phyloP scores from a whole-genome alignment of 1,140 invertebrate genomes.

The Ceratosolen fusciceps region DNA sequence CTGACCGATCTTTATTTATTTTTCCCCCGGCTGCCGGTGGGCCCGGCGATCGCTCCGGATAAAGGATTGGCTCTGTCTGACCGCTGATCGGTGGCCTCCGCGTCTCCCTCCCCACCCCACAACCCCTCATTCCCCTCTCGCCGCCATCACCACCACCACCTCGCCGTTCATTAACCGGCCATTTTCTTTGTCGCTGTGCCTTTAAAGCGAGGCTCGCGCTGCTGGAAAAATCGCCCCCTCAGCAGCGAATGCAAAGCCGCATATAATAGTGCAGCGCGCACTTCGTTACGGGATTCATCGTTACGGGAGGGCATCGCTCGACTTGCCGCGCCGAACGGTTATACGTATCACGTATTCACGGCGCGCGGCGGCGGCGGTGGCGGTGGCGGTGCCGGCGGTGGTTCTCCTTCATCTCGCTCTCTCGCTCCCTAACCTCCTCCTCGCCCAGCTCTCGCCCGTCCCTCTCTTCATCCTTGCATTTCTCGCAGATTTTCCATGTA shows the following conservation, averaged over 20 bases:
- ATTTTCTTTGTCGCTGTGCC: background rate
- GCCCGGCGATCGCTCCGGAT: too few relatives aligned
- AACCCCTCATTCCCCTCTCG: too few relatives aligned
- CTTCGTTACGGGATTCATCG: conserved; percentile 45
- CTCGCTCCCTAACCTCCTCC: background rate
- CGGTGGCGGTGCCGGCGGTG: too few relatives aligned
- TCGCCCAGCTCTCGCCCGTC: background rate
- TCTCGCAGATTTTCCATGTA: conserved; percentile 19
- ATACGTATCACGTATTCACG: conserved; percentile 66
- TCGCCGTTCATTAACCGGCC: background rate
- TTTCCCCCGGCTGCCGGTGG: too few relatives aligned
- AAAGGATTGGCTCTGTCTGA: too few relatives aligned
- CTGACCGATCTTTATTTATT: too few relatives aligned
- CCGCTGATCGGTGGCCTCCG: background rate
- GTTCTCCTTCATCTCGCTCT: background rate
- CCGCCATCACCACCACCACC: background rate
- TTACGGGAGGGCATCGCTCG: conserved; percentile 66
- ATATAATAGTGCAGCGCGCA: conserved; percentile 17
- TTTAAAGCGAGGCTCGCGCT: background rate
- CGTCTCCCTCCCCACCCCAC: too few relatives aligned
- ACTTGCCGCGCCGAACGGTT: conserved; percentile 62
- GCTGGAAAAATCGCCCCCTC: conserved; percentile 6
- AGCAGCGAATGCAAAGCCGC: conserved; percentile 25
- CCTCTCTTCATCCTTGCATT: conserved; percentile 59
- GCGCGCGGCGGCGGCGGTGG: too few relatives aligned